Evolutionary conservation across 1,140 invertebrate genomes (phyloP).

Genomic region (Parasteatoda tepidariorum): DNA sequence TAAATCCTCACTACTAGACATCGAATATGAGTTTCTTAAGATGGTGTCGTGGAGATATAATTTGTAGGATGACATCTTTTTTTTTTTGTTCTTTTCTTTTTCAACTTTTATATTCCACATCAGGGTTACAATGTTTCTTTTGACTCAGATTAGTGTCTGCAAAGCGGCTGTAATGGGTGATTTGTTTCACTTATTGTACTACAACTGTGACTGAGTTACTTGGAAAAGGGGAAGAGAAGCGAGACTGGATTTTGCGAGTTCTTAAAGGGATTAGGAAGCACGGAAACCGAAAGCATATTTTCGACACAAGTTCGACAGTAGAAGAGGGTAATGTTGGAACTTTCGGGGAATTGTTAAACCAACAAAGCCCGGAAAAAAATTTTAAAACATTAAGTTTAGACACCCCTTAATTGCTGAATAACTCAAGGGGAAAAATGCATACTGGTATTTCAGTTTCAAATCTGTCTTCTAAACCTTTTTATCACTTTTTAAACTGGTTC

Average conservation of each 20-base stretch:
- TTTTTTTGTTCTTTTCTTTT: not conserved
- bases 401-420: no score
- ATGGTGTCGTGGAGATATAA: not conserved
- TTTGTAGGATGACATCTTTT: not conserved
- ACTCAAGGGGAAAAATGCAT: no score
- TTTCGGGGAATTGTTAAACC: not conserved
- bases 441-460: no score
- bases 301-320: not conserved
- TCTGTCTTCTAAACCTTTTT: no score
- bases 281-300: not conserved
- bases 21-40: not conserved
- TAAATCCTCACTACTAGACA: not conserved
- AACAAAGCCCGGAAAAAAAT: no score
- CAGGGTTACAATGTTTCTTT: not conserved
- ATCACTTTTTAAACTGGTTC: no score
- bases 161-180: not conserved
- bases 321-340: not conserved
- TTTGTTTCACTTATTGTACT: not conserved
- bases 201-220: not conserved
- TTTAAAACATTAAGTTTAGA: no score
- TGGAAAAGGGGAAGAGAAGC: not conserved
- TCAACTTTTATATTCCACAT: not conserved
- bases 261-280: not conserved
- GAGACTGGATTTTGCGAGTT: not conserved
- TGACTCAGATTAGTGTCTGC: not conserved